Conservation (phyloP, 2,797 vertebrate genomes). For the Ara ararauna region DNA sequence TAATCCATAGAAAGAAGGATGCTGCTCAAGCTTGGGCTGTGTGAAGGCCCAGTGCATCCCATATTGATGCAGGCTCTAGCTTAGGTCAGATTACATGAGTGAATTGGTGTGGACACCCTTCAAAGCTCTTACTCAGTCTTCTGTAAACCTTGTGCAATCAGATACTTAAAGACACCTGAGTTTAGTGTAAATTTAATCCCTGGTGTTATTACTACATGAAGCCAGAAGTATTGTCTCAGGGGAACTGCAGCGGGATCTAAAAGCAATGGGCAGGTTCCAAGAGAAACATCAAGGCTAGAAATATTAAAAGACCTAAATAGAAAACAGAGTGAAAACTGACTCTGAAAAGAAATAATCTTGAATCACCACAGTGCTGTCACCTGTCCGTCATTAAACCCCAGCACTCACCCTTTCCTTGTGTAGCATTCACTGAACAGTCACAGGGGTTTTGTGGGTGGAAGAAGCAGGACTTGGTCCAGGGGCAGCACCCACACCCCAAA, state of each 20-base stretch:
- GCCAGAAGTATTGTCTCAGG: not conserved
- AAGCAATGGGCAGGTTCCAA: not conserved
- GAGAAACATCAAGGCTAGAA: not conserved
- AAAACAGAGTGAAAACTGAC: not conserved
- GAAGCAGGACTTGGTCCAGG: rapidly evolving
- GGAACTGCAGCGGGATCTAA: not conserved
- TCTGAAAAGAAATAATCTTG: not conserved
- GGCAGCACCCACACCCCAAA: not conserved
- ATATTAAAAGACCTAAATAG: not conserved
- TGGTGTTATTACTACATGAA: not conserved
- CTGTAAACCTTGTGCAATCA: not conserved
- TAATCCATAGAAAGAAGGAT: not conserved
- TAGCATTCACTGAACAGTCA: rapidly evolving
- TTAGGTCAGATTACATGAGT: not conserved
- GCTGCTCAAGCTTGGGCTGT: not conserved
- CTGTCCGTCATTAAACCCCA: not conserved
- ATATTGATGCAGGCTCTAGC: not conserved
- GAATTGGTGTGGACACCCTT: not conserved
- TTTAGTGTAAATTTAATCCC: not conserved
- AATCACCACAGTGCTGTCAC: not conserved
- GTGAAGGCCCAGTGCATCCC: not conserved
- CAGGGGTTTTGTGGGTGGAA: rapidly evolving
- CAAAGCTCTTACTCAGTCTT: not conserved
- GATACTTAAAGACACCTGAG: not conserved
- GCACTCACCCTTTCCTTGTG: rapidly evolving